Evolutionary conservation across 2,113 vertebrate genomes (phyloP).

Genomic region (Anhinga rufa): DNA sequence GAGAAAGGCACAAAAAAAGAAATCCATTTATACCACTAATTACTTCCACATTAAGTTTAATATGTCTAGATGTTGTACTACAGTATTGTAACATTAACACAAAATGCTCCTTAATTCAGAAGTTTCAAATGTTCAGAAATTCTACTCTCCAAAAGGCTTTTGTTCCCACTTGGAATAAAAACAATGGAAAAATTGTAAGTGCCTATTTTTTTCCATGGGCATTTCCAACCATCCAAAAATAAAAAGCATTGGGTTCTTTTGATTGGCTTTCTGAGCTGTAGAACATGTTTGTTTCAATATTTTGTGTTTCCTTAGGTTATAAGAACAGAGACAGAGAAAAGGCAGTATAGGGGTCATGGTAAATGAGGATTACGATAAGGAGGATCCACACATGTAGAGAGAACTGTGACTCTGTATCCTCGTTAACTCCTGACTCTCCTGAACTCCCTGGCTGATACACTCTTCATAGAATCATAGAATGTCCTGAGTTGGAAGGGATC

Average conservation of each 20-base stretch:
- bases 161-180: background rate
- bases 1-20: background rate
- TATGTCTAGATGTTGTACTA: background rate
- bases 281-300: background rate
- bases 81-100: background rate
- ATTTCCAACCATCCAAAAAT: background rate
- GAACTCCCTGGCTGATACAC: background rate
- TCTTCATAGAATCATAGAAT: too few species aligned
- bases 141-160: background rate
- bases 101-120: background rate
- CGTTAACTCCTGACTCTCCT: background rate
- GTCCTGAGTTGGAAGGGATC: too few species aligned
- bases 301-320: background rate
- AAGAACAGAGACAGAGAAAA: background rate
- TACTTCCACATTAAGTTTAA: background rate
- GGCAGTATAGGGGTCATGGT: background rate
- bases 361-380: background rate
- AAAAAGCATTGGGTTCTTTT: background rate
- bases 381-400: background rate
- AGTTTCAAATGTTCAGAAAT: background rate
- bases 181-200: background rate
- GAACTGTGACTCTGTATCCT: background rate
- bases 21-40: background rate
- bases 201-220: background rate
- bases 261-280: background rate